Evolutionary conservation across 1,140 invertebrate species (phyloP).

Genomic region (Hyles vespertilio): DNA sequence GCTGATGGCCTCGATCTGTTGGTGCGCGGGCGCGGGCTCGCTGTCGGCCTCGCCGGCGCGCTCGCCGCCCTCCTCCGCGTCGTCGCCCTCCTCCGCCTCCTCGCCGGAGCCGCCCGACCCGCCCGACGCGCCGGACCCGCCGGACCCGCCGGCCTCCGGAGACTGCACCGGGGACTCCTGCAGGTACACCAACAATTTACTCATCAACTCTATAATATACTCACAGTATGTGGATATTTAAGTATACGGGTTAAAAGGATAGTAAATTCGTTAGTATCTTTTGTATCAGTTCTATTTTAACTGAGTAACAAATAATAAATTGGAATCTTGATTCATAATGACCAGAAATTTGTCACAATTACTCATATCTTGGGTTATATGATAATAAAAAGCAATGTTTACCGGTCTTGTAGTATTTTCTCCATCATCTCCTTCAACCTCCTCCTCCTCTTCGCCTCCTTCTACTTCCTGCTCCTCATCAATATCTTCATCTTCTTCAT

Average conservation of each 20-base stretch:
- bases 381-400: neutral
- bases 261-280: no score
- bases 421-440: slow-evolving; percentile 74
- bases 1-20: slow-evolving; percentile 77
- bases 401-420: slow-evolving; percentile 48
- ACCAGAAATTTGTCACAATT: no score
- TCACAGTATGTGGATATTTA: no score
- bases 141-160: slow-evolving; percentile 75
- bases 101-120: slow-evolving; percentile 56
- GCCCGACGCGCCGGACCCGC: slow-evolving; percentile 13
- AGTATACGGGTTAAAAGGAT: no score
- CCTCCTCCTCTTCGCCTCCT: slow-evolving; percentile 75
- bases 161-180: slow-evolving; percentile 63
- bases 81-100: slow-evolving; percentile 42
- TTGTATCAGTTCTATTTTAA: no score
- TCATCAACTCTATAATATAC: neutral
- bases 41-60: slow-evolving; percentile 45
- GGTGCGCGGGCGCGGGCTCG: slow-evolving; percentile 53
- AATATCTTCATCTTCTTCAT: slow-evolving; percentile 65
- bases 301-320: no score
- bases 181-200: neutral
- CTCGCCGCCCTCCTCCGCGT: slow-evolving; percentile 41
- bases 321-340: no score
- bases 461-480: slow-evolving; percentile 76
- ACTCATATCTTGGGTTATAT: neutral